Conservation (phyloP, 2,113 vertebrate genomes). For the Peromyscus polionotus region DNA sequence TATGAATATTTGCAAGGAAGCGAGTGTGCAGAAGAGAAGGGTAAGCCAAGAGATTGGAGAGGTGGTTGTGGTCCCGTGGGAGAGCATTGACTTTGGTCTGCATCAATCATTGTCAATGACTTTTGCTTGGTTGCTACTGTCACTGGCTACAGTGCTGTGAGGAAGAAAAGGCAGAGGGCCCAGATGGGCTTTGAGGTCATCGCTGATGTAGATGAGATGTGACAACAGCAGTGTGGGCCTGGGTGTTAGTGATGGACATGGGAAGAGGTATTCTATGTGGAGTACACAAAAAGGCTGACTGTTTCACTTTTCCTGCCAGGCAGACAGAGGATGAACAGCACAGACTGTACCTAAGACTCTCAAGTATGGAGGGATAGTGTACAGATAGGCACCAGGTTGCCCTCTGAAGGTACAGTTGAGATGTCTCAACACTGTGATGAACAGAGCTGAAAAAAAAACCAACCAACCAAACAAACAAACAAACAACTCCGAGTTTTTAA, state of each 20-base stretch:
- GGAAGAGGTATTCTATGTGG: rapidly evolving
- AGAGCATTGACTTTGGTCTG: background rate
- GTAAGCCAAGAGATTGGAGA: background rate
- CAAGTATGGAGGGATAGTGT: rapidly evolving
- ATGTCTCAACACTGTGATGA: too few species aligned
- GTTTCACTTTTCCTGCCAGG: background rate
- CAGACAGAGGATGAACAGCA: background rate
- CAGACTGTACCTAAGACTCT: rapidly evolving
- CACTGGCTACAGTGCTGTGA: background rate
- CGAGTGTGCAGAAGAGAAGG: background rate
- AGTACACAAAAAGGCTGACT: rapidly evolving
- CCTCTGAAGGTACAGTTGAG: background rate
- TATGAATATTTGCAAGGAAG: background rate
- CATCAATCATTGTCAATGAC: background rate
- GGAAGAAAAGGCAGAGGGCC: rapidly evolving
- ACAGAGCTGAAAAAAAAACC: too few species aligned
- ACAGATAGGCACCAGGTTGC: background rate
- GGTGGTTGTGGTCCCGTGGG: rapidly evolving
- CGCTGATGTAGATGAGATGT: background rate
- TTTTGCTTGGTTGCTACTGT: background rate
- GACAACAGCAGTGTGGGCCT: rapidly evolving
- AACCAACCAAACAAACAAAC: too few species aligned
- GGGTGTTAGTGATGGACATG: rapidly evolving
- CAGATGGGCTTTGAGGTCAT: background rate
- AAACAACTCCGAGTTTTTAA: background rate